phyloP scores from a whole-genome alignment of 2,888 invertebrate species.

The Ligdia adustata region DNA sequence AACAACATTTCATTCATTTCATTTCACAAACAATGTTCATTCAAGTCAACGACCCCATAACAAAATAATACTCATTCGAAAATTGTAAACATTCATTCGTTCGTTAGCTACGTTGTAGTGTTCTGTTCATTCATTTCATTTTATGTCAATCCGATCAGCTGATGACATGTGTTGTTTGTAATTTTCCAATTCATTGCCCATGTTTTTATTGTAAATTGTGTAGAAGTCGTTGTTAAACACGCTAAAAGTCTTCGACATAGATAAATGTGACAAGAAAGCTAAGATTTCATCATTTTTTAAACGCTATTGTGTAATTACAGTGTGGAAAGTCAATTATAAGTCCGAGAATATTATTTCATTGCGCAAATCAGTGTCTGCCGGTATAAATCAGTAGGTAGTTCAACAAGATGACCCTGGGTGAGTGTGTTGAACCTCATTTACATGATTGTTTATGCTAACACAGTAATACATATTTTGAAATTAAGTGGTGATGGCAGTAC shows the following conservation, averaged over 20 bases:
- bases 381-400: slow-evolving; percentile 14
- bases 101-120: neutral
- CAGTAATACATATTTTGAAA: no score
- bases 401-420: slow-evolving; percentile 43
- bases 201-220: neutral
- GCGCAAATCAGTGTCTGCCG: slow-evolving; percentile 10
- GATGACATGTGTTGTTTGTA: slow-evolving; percentile 27
- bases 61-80: no score
- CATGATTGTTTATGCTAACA: neutral
- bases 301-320: neutral
- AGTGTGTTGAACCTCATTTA: slow-evolving; percentile 31
- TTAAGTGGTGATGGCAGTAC: no score
- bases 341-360: slow-evolving; percentile 16
- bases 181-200: neutral
- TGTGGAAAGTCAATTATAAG: slow-evolving; percentile 7
- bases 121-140: slow-evolving; percentile 17
- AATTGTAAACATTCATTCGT: slow-evolving; percentile 7
- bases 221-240: neutral
- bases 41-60: neutral
- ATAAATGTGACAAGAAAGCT: no score
- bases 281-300: no score
- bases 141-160: slow-evolving; percentile 40
- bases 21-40: slow-evolving; percentile 9
- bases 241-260: no score
- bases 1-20: slow-evolving; percentile 18